phyloP scores from a whole-genome alignment of 2,113 vertebrate genomes.

The Nettapus auritus region DNA sequence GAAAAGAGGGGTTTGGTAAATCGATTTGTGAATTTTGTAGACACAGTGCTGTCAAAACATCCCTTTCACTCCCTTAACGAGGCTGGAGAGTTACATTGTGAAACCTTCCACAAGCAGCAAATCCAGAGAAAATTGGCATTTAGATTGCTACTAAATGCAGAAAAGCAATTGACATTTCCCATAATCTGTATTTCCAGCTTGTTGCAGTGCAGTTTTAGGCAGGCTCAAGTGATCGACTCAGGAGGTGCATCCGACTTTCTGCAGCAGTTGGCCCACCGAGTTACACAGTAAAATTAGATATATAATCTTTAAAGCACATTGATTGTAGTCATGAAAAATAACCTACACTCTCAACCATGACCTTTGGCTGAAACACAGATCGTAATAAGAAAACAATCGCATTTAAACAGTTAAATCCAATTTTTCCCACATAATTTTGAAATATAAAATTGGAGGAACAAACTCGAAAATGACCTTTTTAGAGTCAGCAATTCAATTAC shows the following conservation, averaged over 20 bases:
- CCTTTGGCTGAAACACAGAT: slow-evolving; percentile 65
- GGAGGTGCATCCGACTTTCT: slow-evolving; percentile 51
- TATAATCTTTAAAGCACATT: slow-evolving; percentile 74
- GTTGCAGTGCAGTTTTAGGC: slow-evolving; percentile 74
- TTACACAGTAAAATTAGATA: slow-evolving; percentile 69
- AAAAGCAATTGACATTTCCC: slow-evolving; percentile 76
- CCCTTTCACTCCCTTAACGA: slow-evolving; percentile 64
- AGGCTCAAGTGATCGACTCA: slow-evolving; percentile 67
- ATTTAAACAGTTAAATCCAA: slow-evolving; percentile 62
- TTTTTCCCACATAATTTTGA: slow-evolving; percentile 61
- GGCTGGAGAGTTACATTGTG: slow-evolving; percentile 59
- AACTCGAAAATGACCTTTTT: slow-evolving; percentile 67
- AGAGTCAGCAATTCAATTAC: slow-evolving; percentile 49
- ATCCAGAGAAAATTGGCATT: slow-evolving; percentile 79
- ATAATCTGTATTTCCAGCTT: slow-evolving; percentile 75
- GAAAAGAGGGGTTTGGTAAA: slow-evolving; percentile 75
- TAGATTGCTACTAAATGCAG: slow-evolving; percentile 73
- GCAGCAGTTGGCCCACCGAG: slow-evolving; percentile 50
- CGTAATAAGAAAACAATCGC: slow-evolving; percentile 62
- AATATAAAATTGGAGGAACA: slow-evolving; percentile 64
- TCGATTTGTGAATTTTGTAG: slow-evolving; percentile 75
- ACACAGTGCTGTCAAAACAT: slow-evolving; percentile 73
- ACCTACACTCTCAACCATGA: slow-evolving; percentile 47
- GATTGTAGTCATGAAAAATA: slow-evolving; percentile 72
- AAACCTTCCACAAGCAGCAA: slow-evolving; percentile 69